Evolutionary conservation across 1,140 invertebrate genomes (phyloP).

Genomic region (Lasaia peninsularis): DNA sequence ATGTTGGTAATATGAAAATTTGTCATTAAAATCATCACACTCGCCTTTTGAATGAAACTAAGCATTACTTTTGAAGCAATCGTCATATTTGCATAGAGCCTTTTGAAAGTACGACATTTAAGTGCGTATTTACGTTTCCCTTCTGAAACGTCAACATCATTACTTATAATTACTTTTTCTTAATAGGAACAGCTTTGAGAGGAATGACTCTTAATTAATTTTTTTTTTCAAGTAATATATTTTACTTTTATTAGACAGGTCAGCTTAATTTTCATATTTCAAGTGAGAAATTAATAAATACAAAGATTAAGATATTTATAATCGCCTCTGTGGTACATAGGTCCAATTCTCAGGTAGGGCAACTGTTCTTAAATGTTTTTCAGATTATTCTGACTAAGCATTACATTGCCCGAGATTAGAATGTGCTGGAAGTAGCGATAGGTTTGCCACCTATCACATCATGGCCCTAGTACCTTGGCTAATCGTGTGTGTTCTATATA

Average conservation of each 20-base stretch:
- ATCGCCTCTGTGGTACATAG: too few relatives aligned
- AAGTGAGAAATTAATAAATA: background rate
- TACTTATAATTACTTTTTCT: slow-evolving; percentile 11
- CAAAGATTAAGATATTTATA: slow-evolving; percentile 3
- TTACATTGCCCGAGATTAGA: too few relatives aligned
- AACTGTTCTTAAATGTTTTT: too few relatives aligned
- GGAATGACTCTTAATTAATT: slow-evolving; percentile 8
- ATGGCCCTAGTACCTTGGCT: too few relatives aligned
- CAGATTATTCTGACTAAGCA: too few relatives aligned
- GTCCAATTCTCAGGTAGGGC: too few relatives aligned
- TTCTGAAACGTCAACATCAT: slow-evolving; percentile 5
- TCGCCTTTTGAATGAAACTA: slow-evolving; percentile 7
- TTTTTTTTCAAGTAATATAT: slow-evolving; percentile 5
- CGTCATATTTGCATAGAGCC: slow-evolving; percentile 7
- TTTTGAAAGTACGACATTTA: slow-evolving; percentile 5
- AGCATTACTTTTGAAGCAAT: slow-evolving; percentile 3
- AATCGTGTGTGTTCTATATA: too few relatives aligned
- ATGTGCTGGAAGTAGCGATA: too few relatives aligned
- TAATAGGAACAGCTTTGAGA: slow-evolving; percentile 4
- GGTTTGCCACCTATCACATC: too few relatives aligned
- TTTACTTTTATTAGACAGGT: slow-evolving; percentile 4
- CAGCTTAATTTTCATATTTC: background rate
- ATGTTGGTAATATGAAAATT: slow-evolving; percentile 5
- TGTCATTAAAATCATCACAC: slow-evolving; percentile 6
- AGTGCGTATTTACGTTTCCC: background rate